phyloP scores from a whole-genome alignment of 2,113 vertebrate species.

The Cheirogaleus medius region DNA sequence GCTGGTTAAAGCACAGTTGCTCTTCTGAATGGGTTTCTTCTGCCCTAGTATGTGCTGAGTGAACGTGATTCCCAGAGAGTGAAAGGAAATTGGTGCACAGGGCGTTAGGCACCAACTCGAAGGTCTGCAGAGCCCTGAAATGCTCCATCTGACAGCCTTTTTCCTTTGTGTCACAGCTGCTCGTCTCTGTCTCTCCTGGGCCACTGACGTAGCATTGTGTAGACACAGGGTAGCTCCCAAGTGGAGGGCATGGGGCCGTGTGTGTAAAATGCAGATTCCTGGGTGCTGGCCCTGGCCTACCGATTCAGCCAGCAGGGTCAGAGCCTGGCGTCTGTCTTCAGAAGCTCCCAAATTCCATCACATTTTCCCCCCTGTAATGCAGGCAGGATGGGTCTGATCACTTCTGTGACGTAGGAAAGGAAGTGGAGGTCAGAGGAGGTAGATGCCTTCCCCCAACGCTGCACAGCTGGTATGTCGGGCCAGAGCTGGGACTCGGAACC shows the following conservation, averaged over 20 bases:
- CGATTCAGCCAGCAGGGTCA: background rate
- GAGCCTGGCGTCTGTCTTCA: background rate
- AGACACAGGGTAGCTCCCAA: background rate
- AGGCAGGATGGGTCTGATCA: background rate
- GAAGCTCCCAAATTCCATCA: background rate
- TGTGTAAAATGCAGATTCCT: background rate
- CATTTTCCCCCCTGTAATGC: background rate
- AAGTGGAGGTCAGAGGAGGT: background rate
- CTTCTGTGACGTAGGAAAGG: background rate
- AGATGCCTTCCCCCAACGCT: too few relatives aligned
- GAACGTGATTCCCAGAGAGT: fast-evolving
- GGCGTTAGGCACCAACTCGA: fast-evolving
- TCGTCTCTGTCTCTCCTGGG: background rate
- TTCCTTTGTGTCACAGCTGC: too few relatives aligned
- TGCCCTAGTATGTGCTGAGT: fast-evolving
- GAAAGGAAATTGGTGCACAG: background rate
- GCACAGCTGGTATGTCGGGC: too few relatives aligned
- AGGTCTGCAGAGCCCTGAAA: background rate
- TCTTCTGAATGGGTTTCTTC: background rate
- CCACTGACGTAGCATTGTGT: background rate
- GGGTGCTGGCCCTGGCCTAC: background rate
- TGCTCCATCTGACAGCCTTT: background rate
- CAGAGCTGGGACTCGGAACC: background rate
- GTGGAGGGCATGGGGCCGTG: background rate
- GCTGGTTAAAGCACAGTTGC: too few relatives aligned